Base-by-base conservation (phyloP, 2,797 vertebrate species). In the Coccyzus lansbergi region DNA sequence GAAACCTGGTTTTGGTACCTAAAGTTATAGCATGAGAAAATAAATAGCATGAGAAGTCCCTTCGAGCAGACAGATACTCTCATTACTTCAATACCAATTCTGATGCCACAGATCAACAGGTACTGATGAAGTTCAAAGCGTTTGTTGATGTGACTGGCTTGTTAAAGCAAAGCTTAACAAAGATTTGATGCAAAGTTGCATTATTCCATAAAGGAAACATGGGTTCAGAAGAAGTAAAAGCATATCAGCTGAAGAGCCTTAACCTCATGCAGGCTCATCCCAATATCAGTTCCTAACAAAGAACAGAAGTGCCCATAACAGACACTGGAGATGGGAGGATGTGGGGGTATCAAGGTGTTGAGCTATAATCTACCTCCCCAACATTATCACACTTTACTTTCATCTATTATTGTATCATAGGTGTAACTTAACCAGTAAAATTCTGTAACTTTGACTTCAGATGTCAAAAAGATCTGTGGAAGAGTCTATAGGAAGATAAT, bases 281-380 rank as follows among this genome's bases (percentile, higher is more conserved):
- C 38, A 18, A 67, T 8, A 63, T 9, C 26, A 63, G n/a, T 2
- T 65, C 15, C 22, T 31, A 55, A 14, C 1, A 3, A 58, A 49
- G 44, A 5, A 49, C 17, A 75, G 67, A 6, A 7, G 65, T 1
- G 3, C 0, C 15, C 10, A 2, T 55, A 77, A 55, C 4, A 42
- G n/a, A 15, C 6, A 17, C 6, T 16, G 28, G 6, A 15, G 25
- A 18, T 19, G 44, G 20, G 46, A 48, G 21, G 46, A 10, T 22
- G 21, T 22, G 21, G 8, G 6, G 7, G 20, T 26, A 83, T 40
- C 24, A 70, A 55, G 8, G 12, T 6, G 7, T 10, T 33, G 29
- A 82, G 52, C 53, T 82, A 19, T 56, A 44, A 78, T 28, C 17
- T 67, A 22, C 75, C 12, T 6, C 24, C 15, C 0, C 31, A 76